phyloP scores from a whole-genome alignment of 2,888 invertebrate genomes.

The Pelosia muscerda region DNA sequence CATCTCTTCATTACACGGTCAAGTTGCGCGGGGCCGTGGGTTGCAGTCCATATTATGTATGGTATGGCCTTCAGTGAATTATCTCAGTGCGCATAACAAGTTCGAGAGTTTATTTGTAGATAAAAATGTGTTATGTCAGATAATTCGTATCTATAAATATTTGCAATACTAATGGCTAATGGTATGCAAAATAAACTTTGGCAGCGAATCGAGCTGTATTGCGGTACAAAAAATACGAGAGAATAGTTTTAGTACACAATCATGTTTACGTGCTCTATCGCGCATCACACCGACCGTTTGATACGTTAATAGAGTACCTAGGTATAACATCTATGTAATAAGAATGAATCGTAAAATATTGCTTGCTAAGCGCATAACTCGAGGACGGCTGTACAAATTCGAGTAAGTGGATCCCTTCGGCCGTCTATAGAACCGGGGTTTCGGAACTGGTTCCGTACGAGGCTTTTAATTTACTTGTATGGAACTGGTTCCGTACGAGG shows the following conservation, averaged over 20 bases:
- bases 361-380: no score
- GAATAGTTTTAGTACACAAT: neutral
- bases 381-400: no score
- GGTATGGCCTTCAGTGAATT: neutral
- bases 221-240: neutral
- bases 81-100: slow-evolving; percentile 1
- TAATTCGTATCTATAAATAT: slow-evolving; percentile 20
- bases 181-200: slow-evolving; percentile 11
- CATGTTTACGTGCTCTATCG: neutral
- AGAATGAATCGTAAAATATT: no score
- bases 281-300: neutral
- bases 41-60: neutral
- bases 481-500: no score
- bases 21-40: neutral
- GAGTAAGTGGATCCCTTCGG: no score
- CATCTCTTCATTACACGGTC: slow-evolving; percentile 10
- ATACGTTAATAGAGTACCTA: neutral
- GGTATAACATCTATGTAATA: no score
- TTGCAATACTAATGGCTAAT: slow-evolving; percentile 19
- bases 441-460: no score
- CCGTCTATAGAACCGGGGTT: no score
- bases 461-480: no score
- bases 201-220: neutral
- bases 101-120: slow-evolving; percentile 7
- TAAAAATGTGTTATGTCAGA: slow-evolving; percentile 10